Evolutionary conservation across 2,888 invertebrate genomes (phyloP), one percentile per base, ranked within the genome.

Genomic region (Rhynchonema sp.): DNA sequence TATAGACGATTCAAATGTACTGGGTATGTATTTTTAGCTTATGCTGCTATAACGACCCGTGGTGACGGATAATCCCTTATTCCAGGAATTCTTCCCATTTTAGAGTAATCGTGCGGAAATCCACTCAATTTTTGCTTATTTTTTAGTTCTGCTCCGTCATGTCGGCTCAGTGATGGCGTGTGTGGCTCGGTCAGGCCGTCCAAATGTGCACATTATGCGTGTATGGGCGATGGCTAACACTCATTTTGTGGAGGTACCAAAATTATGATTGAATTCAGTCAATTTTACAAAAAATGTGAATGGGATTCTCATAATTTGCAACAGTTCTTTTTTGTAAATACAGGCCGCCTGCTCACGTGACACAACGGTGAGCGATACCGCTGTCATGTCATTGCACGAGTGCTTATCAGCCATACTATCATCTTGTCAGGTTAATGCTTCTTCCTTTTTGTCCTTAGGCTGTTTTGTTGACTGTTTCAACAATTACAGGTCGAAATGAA

Each of bases 181-280:
- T 67, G 87, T 89, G 59, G 83, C 88, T 20, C 80, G 85, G 61
- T 87, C 88, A 57, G 86, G 88, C 0, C 74, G 91, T 0, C 91
- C 91, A 0, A 76, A 91, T 29, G 82, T 90, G 54, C 94, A 94
- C 72, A 83, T 89, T 59, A 86, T 94, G 82, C 84, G 85, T 65
- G 83, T 79, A 38, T 94, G 92, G 92, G 86, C 86, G 20, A 84
- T 89, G 0, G 84, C 88, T 0, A 87, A 89, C 0, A 86, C 88
- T 0, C 90, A 92, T 74, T 83, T 92, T 60, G 89, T 91, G 82
- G 89, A 92, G 81, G 85, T 85, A 9, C 46, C 9, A 6, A 38
- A n/a, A n/a, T n/a, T n/a, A n/a, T n/a, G n/a, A n/a, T n/a, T n/a
- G n/a, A n/a, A n/a, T 54, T 59, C n/a, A 56, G 29, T 57, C 22